Percentiles rank a stretch among this genome's conserved stretches.
Evolutionary conservation across 2,797 vertebrate genomes (phyloP).

Genomic region (Ptychobarbus kaznakovi): DNA sequence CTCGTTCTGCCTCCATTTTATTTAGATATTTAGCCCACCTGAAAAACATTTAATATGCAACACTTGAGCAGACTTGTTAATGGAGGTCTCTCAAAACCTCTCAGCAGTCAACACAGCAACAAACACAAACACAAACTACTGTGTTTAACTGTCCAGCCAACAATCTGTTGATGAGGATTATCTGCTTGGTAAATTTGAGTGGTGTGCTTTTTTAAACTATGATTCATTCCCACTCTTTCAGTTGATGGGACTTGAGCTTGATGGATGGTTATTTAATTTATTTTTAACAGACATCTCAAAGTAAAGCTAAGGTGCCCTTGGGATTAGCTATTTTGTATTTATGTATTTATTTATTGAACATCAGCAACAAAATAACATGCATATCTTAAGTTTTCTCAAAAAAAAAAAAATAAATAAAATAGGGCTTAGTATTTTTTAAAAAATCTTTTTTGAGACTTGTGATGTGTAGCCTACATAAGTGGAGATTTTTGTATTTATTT

Average conservation of each 20-base stretch:
- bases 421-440: not conserved
- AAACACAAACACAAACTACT: not conserved
- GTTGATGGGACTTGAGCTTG: not conserved
- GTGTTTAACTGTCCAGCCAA: not conserved
- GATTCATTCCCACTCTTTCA: not conserved
- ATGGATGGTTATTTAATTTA: not conserved
- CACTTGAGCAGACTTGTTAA: not conserved
- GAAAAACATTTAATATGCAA: not conserved
- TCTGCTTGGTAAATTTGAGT: not conserved
- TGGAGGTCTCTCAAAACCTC: not conserved
- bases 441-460: accelerated
- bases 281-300: not conserved
- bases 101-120: not conserved
- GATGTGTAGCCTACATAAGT: not conserved
- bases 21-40: constrained; percentile 15
- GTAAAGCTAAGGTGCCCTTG: not conserved
- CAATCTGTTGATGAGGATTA: constrained; percentile 3
- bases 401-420: too few species aligned
- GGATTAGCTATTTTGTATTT: not conserved
- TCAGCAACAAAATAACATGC: not conserved
- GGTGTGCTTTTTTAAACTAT: not conserved
- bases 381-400: not conserved
- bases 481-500: not conserved
- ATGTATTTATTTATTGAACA: not conserved
- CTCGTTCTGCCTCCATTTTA: constrained; percentile 14